Conservation (phyloP, 2,888 invertebrate species). For the Thereva nobilitata region DNA sequence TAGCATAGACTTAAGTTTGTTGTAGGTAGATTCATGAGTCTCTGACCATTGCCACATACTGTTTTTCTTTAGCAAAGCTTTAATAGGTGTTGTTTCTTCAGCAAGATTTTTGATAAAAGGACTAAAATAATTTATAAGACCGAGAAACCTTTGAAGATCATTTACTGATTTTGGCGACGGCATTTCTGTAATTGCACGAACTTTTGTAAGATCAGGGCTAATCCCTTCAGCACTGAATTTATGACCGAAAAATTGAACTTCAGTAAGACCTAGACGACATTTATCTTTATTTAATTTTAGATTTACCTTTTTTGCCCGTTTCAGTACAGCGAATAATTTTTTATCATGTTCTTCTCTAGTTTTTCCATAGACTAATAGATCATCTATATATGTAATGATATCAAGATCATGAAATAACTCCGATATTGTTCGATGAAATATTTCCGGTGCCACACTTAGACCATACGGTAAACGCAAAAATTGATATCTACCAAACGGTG, state of each 20-base stretch:
- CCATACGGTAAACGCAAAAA: no score
- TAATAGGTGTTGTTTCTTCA: conserved; percentile 27
- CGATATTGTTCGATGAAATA: no score
- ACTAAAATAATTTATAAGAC: conserved; percentile 42
- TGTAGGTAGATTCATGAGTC: conserved; percentile 35
- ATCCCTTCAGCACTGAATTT: conserved; percentile 41
- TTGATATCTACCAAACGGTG: no score
- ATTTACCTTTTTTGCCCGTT: conserved; percentile 24
- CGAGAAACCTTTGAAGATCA: conserved; percentile 42
- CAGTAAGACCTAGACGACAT: conserved; percentile 24
- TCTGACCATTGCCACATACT: conserved; percentile 39
- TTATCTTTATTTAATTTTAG: no score
- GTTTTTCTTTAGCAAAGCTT: conserved; percentile 33
- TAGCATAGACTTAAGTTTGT: conserved; percentile 35
- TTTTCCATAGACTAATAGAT: conserved; percentile 17
- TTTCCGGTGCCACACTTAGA: no score
- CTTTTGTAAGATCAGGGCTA: conserved; percentile 38
- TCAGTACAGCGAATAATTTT: conserved; percentile 6
- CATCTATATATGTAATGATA: conserved; percentile 35
- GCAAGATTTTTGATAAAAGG: conserved; percentile 41
- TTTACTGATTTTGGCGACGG: conserved; percentile 34
- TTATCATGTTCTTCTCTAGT: conserved; percentile 26
- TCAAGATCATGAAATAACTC: no score
- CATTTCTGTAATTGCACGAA: conserved; percentile 39
- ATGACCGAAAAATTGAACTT: conserved; percentile 44